Evolutionary conservation across 1,140 invertebrate genomes (phyloP), one percentile per base, ranked within the genome.

Genomic region (Ceratitis capitata): DNA sequence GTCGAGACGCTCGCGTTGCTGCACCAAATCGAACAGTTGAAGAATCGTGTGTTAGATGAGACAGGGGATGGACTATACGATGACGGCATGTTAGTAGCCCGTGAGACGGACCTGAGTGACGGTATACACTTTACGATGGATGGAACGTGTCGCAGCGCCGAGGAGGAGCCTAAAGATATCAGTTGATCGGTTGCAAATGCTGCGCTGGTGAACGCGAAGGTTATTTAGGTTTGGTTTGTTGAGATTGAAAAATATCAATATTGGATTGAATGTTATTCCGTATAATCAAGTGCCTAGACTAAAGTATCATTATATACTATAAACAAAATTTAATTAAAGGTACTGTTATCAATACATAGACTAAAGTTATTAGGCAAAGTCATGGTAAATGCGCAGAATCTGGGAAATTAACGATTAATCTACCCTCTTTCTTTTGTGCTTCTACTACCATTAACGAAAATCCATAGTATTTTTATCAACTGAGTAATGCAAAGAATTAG

Each of bases 11-110:
- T 92, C 0, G 89, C 91, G 29, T 58, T 92, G 47, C 84, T 92
- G 14, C 89, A 91, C 74, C 89, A 92, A 87, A 92, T 92, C 58
- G 91, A 92, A 86, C 89, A 91, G 39, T 86, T 92, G 16, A 92
- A 91, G 58, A 89, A 92, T 83, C 88, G 90, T 58, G 91, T 91
- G 26, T 85, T 92, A 10, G 88, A 88, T 53, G 91, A 92, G 84
- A 92, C 91, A 6, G 91, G 91, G 1, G 88, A 88, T n/a, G 89
- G 89, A 3, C 61, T 91, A 47, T 87, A 86, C 56, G 87, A 86
- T 35, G 16, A 47, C 12, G 69, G 42, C 1, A 6, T 69, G 10
- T 9, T 83, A 16, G 82, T 45, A 53, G 47, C 19, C 47, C 19
- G 32, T 10, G 45, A 14, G 16, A 26, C 10, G 6, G 42, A 69